Evolutionary conservation across 2,113 vertebrate genomes (phyloP).

Genomic region (Typhlomys cinereus): DNA sequence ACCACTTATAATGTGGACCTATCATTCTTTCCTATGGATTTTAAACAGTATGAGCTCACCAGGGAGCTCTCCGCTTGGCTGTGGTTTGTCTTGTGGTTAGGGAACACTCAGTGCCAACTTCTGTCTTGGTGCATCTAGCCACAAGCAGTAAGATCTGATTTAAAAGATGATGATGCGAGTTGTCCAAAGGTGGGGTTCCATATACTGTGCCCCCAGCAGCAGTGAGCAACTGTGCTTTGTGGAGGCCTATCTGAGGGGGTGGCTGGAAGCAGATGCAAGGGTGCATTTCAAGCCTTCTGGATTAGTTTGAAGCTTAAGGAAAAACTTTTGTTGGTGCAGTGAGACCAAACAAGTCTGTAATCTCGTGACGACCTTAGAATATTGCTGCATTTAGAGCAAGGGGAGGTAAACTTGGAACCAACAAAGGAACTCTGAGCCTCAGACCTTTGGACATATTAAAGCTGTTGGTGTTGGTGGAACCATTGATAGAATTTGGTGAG

Average conservation of each 20-base stretch:
- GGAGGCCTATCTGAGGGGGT: neutral
- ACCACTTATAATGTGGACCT: neutral
- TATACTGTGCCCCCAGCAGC: neutral
- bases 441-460: neutral
- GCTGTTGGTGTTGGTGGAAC: neutral
- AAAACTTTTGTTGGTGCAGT: neutral
- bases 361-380: neutral
- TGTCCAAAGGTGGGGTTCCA: neutral
- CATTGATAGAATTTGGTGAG: neutral
- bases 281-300: neutral
- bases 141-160: neutral
- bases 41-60: neutral
- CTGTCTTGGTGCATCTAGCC: neutral
- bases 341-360: neutral
- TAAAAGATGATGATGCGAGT: neutral
- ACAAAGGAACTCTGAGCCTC: neutral
- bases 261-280: slow-evolving; percentile 15
- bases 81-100: neutral
- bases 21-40: neutral
- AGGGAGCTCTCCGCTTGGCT: slow-evolving; percentile 25
- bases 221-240: neutral
- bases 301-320: neutral
- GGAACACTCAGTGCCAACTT: neutral
- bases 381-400: neutral
- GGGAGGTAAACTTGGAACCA: neutral